Evolutionary conservation across 2,113 vertebrate genomes (phyloP).

Genomic region (Rhinogobius similis): DNA sequence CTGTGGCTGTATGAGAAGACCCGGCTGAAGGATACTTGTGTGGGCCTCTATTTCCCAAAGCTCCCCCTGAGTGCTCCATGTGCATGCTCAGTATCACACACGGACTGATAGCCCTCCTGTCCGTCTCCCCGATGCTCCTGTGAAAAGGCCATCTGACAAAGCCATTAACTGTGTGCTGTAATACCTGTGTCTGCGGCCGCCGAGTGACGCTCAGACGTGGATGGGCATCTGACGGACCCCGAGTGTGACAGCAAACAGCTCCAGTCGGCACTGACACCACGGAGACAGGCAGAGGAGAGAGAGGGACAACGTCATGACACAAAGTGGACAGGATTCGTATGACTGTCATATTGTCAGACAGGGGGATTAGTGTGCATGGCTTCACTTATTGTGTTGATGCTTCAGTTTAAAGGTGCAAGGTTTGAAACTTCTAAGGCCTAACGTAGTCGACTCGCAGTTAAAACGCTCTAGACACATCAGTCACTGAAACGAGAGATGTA

Average conservation of each 20-base stretch:
- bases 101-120: constrained; percentile 57
- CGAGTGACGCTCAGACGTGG: constrained; percentile 66
- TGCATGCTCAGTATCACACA: constrained; percentile 20
- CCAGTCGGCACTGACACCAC: constrained; percentile 42
- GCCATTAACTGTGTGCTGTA: constrained; percentile 74
- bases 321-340: constrained; percentile 22
- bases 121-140: constrained; percentile 65
- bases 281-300: constrained; percentile 42
- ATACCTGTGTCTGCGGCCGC: constrained; percentile 67
- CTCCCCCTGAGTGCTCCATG: constrained; percentile 50
- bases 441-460: neutral
- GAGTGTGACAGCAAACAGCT: constrained; percentile 49
- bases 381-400: constrained; percentile 4
- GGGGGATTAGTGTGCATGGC: constrained; percentile 13
- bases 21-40: constrained; percentile 48
- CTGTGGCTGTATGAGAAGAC: constrained; percentile 15
- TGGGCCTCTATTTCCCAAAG: constrained; percentile 66
- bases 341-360: constrained; percentile 14
- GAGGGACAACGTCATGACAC: constrained; percentile 19
- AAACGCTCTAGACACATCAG: neutral
- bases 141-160: constrained; percentile 78
- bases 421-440: neutral
- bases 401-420: neutral
- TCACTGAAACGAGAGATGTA: neutral
- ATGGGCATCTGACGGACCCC: constrained; percentile 61